Base-by-base conservation (phyloP, 2,797 vertebrate species). In the Setipinna tenuifilis region DNA sequence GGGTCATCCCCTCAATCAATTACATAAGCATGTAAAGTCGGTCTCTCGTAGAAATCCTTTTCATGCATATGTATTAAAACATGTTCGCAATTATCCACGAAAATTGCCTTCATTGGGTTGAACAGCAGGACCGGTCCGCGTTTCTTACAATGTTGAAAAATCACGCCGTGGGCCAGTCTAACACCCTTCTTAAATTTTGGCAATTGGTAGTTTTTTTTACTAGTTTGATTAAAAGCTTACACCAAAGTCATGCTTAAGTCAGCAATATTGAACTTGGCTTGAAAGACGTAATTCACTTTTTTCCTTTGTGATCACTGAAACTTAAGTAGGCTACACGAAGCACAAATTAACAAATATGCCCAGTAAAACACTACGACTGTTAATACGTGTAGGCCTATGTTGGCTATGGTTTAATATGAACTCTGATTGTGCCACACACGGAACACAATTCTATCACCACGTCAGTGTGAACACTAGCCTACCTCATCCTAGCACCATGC, bases 21-120 rank as follows among this genome's bases (percentile, higher is more conserved):
- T 99, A 98, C 96, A 97, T 95, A 96, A 97, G 96, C 96, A 95
- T 96, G 95, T 95, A 95, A 96, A 98, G 96, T 95, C 94, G 95
- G 94, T 97, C 93, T 95, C 94, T 96, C 95, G 96, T 97, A 97
- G 97, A 98, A 97, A 96, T 94, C 93, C 96, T 97, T 98, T 98
- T 97, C 98, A 99, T 99, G 98, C 97, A 99, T 99, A 99, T 99
- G 97, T 97, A 99, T 99, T 97, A 98, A 98, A 99, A 99, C 97
- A 95, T 99, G 98, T 99, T 98, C 96, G 96, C 97, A 99, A 99
- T 99, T 99, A 98, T 98, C 95, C 96, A 97, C 96, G 97, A 97
- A 99, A 99, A 98, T 98, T 98, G 97, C 96, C 96, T 97, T 97
- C 96, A 98, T 98, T 97, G 96, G 96, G 96, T 97, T 97, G 97